phyloP scores from a whole-genome alignment of 2,888 invertebrate species.

The Eupithecia dodoneata region DNA sequence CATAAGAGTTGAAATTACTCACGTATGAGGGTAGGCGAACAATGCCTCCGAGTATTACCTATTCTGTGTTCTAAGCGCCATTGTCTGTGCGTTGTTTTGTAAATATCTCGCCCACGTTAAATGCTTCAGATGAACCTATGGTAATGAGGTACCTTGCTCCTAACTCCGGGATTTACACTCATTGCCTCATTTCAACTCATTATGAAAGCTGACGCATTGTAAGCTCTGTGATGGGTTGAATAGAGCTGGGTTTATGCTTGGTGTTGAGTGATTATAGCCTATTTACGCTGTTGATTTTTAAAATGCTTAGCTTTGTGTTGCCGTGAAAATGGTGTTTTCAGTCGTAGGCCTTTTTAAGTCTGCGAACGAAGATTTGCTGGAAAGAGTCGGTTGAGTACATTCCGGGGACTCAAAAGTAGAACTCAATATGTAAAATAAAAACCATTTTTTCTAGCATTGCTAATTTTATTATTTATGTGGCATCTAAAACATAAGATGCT shows the following conservation, averaged over 20 bases:
- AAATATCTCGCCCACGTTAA: conserved; percentile 42
- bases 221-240: background rate
- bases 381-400: background rate
- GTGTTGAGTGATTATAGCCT: background rate
- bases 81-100: conserved; percentile 45
- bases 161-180: conserved; percentile 27
- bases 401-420: background rate
- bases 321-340: background rate
- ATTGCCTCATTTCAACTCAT: conserved; percentile 21
- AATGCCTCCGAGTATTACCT: conserved; percentile 16
- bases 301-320: background rate
- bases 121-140: conserved; percentile 42
- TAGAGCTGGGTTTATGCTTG: background rate
- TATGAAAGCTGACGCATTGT: background rate
- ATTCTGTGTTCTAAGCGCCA: conserved; percentile 33
- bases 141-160: conserved; percentile 41
- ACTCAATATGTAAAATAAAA: background rate
- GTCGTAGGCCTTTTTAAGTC: background rate
- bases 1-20: conserved; percentile 37
- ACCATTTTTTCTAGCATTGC: background rate
- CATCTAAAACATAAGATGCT: too few relatives aligned
- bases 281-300: background rate
- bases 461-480: too few relatives aligned
- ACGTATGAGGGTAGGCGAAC: conserved; percentile 37
- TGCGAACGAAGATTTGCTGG: background rate